Percentiles rank a stretch among this genome's conserved stretches.
phyloP scores from a whole-genome alignment of 2,797 vertebrate genomes.

The Tympanoctomys barrerae region DNA sequence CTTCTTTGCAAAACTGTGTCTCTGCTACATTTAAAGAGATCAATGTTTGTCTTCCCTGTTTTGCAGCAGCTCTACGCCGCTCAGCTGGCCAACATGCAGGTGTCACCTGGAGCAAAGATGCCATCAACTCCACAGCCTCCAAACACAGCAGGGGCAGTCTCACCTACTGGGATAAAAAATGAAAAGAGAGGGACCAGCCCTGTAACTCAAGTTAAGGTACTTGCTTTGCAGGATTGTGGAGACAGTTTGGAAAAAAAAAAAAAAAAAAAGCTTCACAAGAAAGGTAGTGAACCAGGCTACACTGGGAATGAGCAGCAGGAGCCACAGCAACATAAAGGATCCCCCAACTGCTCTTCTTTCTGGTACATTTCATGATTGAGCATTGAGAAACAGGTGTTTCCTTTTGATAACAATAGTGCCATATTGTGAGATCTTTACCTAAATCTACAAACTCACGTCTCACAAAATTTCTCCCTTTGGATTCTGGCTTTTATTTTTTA shows the following conservation, averaged over 20 bases:
- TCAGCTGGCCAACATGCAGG: slow-evolving; percentile 99
- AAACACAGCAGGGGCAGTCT: slow-evolving; percentile 95
- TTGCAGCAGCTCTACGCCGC: slow-evolving; percentile 99
- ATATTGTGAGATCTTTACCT: slow-evolving; percentile 83
- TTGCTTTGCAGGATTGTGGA: slow-evolving; percentile 78
- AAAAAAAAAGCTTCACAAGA: slow-evolving; percentile 72
- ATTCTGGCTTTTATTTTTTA: slow-evolving; percentile 81
- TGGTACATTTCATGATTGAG: slow-evolving; percentile 75
- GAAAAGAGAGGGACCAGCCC: slow-evolving; percentile 99
- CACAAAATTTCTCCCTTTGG: slow-evolving; percentile 80
- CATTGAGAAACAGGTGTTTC: slow-evolving; percentile 83
- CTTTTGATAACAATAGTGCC: slow-evolving; percentile 86
- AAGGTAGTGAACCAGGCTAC: slow-evolving; percentile 62
- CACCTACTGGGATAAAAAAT: slow-evolving; percentile 98
- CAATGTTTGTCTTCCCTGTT: slow-evolving; percentile 83
- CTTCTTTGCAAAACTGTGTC: slow-evolving; percentile 17
- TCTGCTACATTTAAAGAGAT: slow-evolving; percentile 69
- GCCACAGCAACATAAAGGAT: slow-evolving; percentile 54
- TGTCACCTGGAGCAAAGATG: slow-evolving; percentile 99
- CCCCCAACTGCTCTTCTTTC: slow-evolving; percentile 71
- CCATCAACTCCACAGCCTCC: slow-evolving; percentile 96
- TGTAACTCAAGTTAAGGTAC: slow-evolving; percentile 98
- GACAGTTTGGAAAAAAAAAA: slow-evolving; percentile 70
- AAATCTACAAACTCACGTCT: slow-evolving; percentile 77
- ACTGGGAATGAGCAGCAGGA: slow-evolving; percentile 73